Evolutionary conservation across 1,140 invertebrate genomes (phyloP), one percentile per base, ranked within the genome.

Genomic region (Caerostris darwini): DNA sequence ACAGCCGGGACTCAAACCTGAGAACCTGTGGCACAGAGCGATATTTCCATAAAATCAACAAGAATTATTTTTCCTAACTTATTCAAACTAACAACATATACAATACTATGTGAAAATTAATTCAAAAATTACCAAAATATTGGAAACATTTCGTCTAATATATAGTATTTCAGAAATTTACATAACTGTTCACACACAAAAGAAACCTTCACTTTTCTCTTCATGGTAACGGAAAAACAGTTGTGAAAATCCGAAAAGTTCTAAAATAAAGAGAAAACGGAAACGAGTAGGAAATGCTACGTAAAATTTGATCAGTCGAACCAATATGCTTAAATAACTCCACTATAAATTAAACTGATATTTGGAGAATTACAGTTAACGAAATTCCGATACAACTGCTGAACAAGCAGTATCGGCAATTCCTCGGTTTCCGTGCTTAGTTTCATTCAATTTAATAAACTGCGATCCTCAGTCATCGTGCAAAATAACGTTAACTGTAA

Each of bases 391-490:
- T 57, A 83, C 6, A 10, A 34, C 82, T 14, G 8, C 17, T 7
- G 56, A 56, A 83, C 54, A 58, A 34, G 54, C 14, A 58, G 57
- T 83, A 83, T 56, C n/a, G 82, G 57, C 82, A 34, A 58, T 17
- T 87, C 59, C 59, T 50, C n/a, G 12, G 19, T 87, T 87, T 64
- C 34, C 85, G 85, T 87, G 85, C 57, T 10, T 8, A 59, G 34
- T 57, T 87, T 87, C 85, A 87, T 87, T 87, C 85, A 64, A 87
- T 87, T 87, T 87, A 87, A 87, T 87, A 87, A 61, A 61, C 57
- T 17, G 53, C 56, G 7, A 34, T 14, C 57, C 50, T 57, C 85
- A 58, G 85, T 87, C 85, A 87, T 59, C 57, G 59, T 17, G 85
- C 34, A 57, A 90, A 90, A 90, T 77, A 90, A 34, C 34, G 34